A percentile compares a stretch with the other conserved stretches of the same genome.
Evolutionary conservation across 2,797 vertebrate genomes (phyloP).

Genomic region (Malacoraja senta): DNA sequence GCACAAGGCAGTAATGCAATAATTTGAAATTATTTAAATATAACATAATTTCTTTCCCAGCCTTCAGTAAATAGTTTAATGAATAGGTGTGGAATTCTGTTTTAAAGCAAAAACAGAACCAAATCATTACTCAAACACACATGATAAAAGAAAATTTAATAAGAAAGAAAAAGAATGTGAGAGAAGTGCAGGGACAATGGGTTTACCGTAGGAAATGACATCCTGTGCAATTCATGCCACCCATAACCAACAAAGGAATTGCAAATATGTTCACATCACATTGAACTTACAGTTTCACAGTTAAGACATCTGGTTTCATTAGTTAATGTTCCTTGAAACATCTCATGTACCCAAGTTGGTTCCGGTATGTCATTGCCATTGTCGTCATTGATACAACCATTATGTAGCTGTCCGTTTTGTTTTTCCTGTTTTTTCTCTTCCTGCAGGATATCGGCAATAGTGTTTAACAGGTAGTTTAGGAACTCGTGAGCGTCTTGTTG

Average conservation of each 20-base stretch:
- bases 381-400: conserved; percentile 67
- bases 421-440: conserved; percentile 69
- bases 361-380: conserved; percentile 65
- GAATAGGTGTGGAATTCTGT: background rate
- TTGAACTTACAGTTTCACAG: conserved; percentile 69
- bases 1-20: conserved; percentile 12
- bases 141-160: background rate
- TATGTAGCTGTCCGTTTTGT: conserved; percentile 63
- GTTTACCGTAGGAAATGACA: background rate
- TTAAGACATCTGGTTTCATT: conserved; percentile 75
- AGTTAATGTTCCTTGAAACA: conserved; percentile 75
- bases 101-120: background rate
- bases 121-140: background rate
- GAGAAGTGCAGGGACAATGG: background rate
- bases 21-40: background rate
- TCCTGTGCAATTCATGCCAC: background rate
- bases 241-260: background rate
- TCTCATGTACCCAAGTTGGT: conserved; percentile 65
- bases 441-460: conserved; percentile 69
- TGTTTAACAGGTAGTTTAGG: conserved; percentile 69
- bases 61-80: background rate
- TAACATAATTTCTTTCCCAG: background rate
- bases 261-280: background rate
- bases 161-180: background rate
- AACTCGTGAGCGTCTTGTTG: conserved; percentile 73